phyloP scores from a whole-genome alignment of 2,888 invertebrate genomes.

The Harpalus rufipes region DNA sequence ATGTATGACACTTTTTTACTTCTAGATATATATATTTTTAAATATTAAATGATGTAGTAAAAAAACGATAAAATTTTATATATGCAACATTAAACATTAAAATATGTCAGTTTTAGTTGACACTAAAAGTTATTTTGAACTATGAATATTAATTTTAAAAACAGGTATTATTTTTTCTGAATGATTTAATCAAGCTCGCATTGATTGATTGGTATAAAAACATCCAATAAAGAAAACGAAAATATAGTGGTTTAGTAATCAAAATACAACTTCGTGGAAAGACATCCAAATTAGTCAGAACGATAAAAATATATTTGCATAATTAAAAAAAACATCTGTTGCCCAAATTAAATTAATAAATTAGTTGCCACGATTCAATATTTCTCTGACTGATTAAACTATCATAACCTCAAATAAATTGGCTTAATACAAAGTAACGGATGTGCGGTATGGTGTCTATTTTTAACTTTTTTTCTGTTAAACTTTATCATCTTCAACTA shows the following conservation, averaged over 20 bases:
- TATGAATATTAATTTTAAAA: too few species aligned
- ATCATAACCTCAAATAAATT: slow-evolving; percentile 53
- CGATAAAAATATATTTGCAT: slow-evolving; percentile 24
- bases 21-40: too few species aligned
- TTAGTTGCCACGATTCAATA: slow-evolving; percentile 53
- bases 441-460: slow-evolving; percentile 53
- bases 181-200: slow-evolving; percentile 8
- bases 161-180: slow-evolving; percentile 1
- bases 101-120: neutral
- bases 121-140: neutral
- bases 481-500: slow-evolving; percentile 65
- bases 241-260: slow-evolving; percentile 9
- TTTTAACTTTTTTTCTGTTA: slow-evolving; percentile 61
- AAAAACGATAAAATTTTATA: too few species aligned
- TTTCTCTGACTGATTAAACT: slow-evolving; percentile 20
- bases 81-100: neutral
- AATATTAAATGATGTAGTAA: too few species aligned
- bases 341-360: slow-evolving; percentile 52
- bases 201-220: slow-evolving; percentile 13
- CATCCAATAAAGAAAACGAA: slow-evolving; percentile 13
- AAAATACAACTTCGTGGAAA: slow-evolving; percentile 28
- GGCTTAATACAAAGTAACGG: slow-evolving; percentile 63
- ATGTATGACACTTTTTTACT: too few species aligned
- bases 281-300: slow-evolving; percentile 18
- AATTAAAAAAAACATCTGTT: slow-evolving; percentile 47